phyloP scores from a whole-genome alignment of 2,113 vertebrate species.

The Sylvia atricapilla region DNA sequence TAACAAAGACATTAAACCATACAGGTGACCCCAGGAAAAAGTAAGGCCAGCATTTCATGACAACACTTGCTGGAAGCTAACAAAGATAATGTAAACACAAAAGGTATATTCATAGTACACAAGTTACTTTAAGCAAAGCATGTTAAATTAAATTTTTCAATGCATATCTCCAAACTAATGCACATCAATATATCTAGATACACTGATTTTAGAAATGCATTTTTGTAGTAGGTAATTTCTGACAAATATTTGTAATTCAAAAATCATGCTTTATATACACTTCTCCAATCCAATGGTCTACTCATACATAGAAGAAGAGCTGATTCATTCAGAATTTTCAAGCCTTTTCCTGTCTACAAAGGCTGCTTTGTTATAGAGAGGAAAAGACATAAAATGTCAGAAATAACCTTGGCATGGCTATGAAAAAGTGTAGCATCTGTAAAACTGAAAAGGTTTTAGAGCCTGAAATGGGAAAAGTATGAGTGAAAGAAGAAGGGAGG shows the following conservation, averaged over 20 bases:
- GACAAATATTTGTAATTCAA: constrained; percentile 40
- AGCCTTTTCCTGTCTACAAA: neutral
- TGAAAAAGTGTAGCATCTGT: constrained; percentile 2
- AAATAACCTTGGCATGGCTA: constrained; percentile 53
- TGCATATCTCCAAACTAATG: neutral
- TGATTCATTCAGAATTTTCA: neutral
- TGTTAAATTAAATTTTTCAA: constrained; percentile 7
- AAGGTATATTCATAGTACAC: neutral
- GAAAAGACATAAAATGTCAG: constrained; percentile 39
- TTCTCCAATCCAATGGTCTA: neutral
- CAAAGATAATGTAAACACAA: neutral
- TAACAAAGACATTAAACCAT: constrained; percentile 6
- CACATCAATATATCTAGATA: neutral
- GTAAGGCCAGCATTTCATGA: neutral
- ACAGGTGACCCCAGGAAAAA: neutral
- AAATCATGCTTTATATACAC: neutral
- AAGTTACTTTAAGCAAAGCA: neutral
- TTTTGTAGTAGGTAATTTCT: constrained; percentile 52
- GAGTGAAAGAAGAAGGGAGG: constrained; percentile 38
- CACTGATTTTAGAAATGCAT: constrained; percentile 6
- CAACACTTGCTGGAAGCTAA: neutral
- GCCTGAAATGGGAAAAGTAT: constrained; percentile 50
- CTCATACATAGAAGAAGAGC: neutral
- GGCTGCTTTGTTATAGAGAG: neutral
- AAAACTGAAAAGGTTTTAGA: constrained; percentile 47